Evolutionary conservation across 2,113 vertebrate species (phyloP).

Genomic region (Loxodonta africana): DNA sequence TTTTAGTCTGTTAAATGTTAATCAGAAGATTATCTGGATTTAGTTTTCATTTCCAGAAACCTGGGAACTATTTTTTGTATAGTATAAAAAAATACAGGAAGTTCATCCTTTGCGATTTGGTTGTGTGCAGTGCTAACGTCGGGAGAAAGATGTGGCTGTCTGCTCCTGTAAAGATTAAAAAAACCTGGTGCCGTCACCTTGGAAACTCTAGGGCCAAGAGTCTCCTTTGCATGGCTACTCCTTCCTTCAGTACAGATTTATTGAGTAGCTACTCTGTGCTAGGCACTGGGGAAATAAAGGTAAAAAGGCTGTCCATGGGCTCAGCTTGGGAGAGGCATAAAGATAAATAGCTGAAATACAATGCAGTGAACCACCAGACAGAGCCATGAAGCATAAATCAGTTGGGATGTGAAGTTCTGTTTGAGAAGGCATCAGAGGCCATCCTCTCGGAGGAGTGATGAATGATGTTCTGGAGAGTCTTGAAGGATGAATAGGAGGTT

Average conservation of each 20-base stretch:
- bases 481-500: constrained; percentile 1
- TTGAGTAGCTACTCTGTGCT: constrained; percentile 24
- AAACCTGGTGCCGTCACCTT: too few species aligned
- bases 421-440: not conserved
- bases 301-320: not conserved
- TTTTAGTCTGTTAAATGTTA: constrained; percentile 63
- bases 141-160: too few species aligned
- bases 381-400: not conserved
- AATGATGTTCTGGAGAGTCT: not conserved
- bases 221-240: not conserved
- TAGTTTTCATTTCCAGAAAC: constrained; percentile 64
- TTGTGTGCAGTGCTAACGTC: not conserved
- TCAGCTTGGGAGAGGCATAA: constrained; percentile 10
- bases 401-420: not conserved
- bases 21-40: constrained; percentile 68
- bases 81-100: not conserved
- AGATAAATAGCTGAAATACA: not conserved
- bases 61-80: not conserved
- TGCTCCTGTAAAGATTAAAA: too few species aligned
- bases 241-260: not conserved
- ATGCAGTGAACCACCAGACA: not conserved
- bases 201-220: too few species aligned
- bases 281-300: not conserved
- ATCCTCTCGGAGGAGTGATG: not conserved
- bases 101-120: not conserved